Conservation (phyloP, 2,113 vertebrate species). For the Colinus virginianus region DNA sequence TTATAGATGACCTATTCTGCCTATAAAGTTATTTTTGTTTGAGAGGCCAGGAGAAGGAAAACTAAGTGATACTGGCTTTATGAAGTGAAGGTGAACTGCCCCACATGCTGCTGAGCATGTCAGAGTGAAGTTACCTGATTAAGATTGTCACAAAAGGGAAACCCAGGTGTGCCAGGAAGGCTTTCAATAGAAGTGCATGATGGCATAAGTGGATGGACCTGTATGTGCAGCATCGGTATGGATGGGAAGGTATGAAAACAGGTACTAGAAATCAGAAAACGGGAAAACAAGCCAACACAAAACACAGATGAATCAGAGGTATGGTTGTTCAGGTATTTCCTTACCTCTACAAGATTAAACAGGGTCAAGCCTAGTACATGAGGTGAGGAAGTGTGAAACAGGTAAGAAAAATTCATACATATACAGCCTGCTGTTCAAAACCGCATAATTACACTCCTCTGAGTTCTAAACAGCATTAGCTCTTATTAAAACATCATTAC, state of each 20-base stretch:
- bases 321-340: not conserved
- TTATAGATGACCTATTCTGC: not conserved
- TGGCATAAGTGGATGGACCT: not conserved
- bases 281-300: not conserved
- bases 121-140: not conserved
- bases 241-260: not conserved
- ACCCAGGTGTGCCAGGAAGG: not conserved
- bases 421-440: not conserved
- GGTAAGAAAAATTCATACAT: not conserved
- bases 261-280: not conserved
- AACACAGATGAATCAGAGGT: not conserved
- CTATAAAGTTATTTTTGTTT: not conserved
- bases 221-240: not conserved
- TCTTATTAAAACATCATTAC: not conserved
- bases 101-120: not conserved
- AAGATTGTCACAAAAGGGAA: not conserved
- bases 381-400: not conserved
- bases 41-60: not conserved
- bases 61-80: not conserved
- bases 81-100: not conserved
- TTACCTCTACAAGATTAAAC: not conserved
- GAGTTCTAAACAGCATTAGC: rapidly evolving
- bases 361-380: not conserved
- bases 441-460: not conserved
- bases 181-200: not conserved